Evolutionary conservation across 2,113 vertebrate species (phyloP).

Genomic region (Chitala chitala): DNA sequence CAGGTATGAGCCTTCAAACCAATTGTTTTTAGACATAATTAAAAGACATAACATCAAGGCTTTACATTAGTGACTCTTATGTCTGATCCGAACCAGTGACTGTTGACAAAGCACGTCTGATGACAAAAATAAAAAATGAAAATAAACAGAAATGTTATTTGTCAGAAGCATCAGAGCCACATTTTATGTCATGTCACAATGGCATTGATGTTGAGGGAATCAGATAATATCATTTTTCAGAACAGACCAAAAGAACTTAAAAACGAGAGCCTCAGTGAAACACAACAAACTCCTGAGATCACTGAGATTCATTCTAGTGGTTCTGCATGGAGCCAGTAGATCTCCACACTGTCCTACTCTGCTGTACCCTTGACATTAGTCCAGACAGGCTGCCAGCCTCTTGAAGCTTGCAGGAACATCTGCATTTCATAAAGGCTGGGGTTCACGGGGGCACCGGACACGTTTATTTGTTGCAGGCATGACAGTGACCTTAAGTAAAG

Average conservation of each 20-base stretch:
- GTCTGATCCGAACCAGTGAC: no score
- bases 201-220: not conserved
- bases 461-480: not conserved
- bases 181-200: not conserved
- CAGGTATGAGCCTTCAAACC: no score
- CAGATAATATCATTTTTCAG: not conserved
- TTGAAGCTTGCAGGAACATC: not conserved
- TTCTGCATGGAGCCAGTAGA: not conserved
- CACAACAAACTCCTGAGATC: no score
- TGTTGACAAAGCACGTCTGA: not conserved
- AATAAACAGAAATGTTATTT: conserved; percentile 16
- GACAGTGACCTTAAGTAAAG: not conserved
- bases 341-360: not conserved
- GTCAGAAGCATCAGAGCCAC: not conserved
- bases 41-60: no score
- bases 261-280: not conserved
- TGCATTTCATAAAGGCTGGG: not conserved
- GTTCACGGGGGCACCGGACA: not conserved
- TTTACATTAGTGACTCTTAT: no score
- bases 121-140: not conserved
- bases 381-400: not conserved
- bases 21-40: no score
- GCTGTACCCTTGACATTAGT: not conserved
- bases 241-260: not conserved
- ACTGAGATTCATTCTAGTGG: not conserved